Conservation (phyloP, 2,797 vertebrate species). For the Salarias fasciatus region DNA sequence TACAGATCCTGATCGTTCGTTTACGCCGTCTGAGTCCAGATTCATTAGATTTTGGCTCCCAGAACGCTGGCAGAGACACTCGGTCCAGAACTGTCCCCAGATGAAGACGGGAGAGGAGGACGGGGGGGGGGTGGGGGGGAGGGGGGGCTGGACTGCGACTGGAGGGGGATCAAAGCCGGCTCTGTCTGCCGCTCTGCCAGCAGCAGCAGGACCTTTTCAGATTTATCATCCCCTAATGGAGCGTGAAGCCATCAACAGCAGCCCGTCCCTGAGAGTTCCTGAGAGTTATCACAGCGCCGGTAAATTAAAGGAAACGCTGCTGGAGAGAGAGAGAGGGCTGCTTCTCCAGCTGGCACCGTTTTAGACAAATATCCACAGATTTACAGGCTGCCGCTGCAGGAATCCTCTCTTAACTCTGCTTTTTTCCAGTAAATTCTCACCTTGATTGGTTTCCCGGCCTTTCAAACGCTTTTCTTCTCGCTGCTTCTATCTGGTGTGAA, state of each 20-base stretch:
- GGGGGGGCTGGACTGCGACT: slow-evolving; percentile 50
- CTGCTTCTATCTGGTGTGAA: no score
- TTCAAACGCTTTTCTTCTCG: slow-evolving; percentile 4
- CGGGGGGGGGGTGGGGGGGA: no score
- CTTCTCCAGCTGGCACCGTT: slow-evolving; percentile 10
- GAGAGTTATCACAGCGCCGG: slow-evolving; percentile 36
- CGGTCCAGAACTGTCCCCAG: slow-evolving; percentile 20
- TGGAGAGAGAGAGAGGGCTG: no score
- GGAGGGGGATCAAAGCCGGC: slow-evolving; percentile 49
- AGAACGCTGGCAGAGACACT: no score
- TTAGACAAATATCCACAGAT: slow-evolving; percentile 36
- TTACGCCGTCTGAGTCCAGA: no score
- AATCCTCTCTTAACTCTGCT: no score
- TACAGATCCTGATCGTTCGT: no score
- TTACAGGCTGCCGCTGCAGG: slow-evolving; percentile 27
- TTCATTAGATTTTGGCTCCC: no score
- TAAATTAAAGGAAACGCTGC: slow-evolving; percentile 48
- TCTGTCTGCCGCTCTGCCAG: slow-evolving; percentile 34
- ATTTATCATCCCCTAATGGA: slow-evolving; percentile 65
- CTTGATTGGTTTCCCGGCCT: slow-evolving; percentile 19
- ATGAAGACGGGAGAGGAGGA: slow-evolving; percentile 47
- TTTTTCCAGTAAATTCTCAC: no score
- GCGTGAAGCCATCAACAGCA: slow-evolving; percentile 54
- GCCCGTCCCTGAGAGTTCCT: slow-evolving; percentile 43
- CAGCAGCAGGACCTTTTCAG: slow-evolving; percentile 38